Conservation (phyloP, 2,797 vertebrate species). For the Pygocentrus nattereri region DNA sequence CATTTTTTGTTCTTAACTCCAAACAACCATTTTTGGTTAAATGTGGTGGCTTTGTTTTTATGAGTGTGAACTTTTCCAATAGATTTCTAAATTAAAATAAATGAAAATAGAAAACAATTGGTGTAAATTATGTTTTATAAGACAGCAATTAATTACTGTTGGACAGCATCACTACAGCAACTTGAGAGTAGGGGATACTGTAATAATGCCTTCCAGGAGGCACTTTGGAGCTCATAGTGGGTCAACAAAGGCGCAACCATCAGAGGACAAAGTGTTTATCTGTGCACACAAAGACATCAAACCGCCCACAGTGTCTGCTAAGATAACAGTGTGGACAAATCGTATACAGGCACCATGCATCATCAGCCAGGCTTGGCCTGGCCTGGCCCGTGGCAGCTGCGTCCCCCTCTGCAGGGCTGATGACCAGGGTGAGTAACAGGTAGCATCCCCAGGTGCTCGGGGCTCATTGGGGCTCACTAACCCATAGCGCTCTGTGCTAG, state of each 20-base stretch:
- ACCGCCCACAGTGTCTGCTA: constrained; percentile 80
- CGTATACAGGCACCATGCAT: constrained; percentile 71
- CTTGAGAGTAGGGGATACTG: neutral
- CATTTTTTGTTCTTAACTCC: too few species aligned
- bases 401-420: constrained; percentile 72
- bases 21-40: too few species aligned
- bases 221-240: neutral
- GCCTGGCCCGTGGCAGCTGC: constrained; percentile 79
- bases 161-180: too few species aligned
- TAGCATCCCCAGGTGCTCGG: constrained; percentile 91
- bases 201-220: neutral
- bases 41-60: too few species aligned
- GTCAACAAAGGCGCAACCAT: constrained; percentile 20
- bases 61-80: too few species aligned
- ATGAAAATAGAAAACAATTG: too few species aligned
- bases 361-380: constrained; percentile 66
- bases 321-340: constrained; percentile 75
- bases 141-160: too few species aligned
- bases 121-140: too few species aligned
- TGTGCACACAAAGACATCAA: constrained; percentile 78
- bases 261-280: constrained; percentile 46
- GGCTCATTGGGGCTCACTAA: constrained; percentile 78
- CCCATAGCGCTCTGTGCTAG: constrained; percentile 85
- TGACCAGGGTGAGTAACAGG: constrained; percentile 84
- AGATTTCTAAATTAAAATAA: too few species aligned